These are phyloP conservation scores for Lasioglossum leucozonium DNA, from an alignment of 2,888 invertebrate species.

Conservation along the genomic window DNA sequence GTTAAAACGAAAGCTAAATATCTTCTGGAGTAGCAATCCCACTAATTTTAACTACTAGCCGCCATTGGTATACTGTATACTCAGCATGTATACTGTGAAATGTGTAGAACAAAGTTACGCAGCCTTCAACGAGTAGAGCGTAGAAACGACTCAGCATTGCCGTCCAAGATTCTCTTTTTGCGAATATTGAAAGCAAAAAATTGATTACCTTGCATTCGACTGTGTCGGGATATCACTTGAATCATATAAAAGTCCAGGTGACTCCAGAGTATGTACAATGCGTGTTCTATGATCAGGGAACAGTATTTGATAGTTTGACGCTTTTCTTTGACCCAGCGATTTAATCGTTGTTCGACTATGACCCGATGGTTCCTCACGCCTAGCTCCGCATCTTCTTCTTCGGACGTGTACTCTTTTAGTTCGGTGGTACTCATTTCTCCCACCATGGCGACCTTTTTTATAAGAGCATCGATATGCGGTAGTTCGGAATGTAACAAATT, in stretches of 20 bases:
- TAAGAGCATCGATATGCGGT: slow-evolving; percentile 77
- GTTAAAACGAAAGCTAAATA: too few relatives aligned
- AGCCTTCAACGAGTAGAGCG: neutral
- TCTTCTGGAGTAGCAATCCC: too few relatives aligned
- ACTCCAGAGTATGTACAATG: slow-evolving; percentile 91
- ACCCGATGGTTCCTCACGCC: slow-evolving; percentile 80
- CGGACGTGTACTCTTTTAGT: slow-evolving; percentile 83
- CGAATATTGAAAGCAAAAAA: neutral
- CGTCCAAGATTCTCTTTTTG: neutral
- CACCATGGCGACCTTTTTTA: slow-evolving; percentile 75
- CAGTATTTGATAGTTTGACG: slow-evolving; percentile 87
- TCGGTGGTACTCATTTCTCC: slow-evolving; percentile 86
- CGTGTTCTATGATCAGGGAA: slow-evolving; percentile 89
- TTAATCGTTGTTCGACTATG: slow-evolving; percentile 85
- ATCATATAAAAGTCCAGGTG: slow-evolving; percentile 90
- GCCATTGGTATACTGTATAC: neutral
- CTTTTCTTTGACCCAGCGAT: slow-evolving; percentile 86
- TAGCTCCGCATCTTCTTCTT: slow-evolving; percentile 81
- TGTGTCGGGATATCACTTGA: slow-evolving; percentile 86
- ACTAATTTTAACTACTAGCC: too few relatives aligned
- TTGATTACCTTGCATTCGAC: slow-evolving; percentile 75
- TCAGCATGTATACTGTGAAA: too few relatives aligned
- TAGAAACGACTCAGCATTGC: neutral
- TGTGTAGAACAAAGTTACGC: too few relatives aligned
- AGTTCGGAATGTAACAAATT: slow-evolving; percentile 78